Percentiles rank a stretch among this genome's conserved stretches.
These are phyloP conservation scores for Clarias fuscus DNA, from an alignment of 2,797 vertebrate genomes.

Conservation along the genomic window DNA sequence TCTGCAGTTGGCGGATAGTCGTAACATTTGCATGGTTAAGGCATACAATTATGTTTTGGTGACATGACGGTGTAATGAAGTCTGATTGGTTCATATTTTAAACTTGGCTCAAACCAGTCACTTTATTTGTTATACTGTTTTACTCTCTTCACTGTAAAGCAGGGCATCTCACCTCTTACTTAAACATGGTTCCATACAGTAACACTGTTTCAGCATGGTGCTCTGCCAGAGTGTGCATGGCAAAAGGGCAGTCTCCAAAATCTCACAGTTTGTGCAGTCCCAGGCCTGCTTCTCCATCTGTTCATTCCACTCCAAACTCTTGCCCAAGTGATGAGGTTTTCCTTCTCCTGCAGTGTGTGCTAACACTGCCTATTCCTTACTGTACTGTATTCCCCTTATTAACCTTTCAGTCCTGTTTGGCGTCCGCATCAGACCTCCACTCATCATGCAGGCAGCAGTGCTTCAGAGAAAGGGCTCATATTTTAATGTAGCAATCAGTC, in stretches of 20 bases:
- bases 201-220: not conserved
- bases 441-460: not conserved
- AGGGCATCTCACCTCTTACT: not conserved
- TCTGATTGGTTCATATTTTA: not conserved
- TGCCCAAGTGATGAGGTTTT: slow-evolving; percentile 31
- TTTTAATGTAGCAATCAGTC: not conserved
- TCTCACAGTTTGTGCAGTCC: slow-evolving; percentile 40
- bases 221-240: slow-evolving; percentile 22
- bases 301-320: slow-evolving; percentile 31
- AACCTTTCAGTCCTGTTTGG: not conserved
- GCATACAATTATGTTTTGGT: too few relatives aligned
- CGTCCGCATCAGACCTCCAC: not conserved
- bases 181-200: not conserved
- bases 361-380: not conserved
- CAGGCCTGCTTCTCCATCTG: slow-evolving; percentile 48
- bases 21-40: not conserved
- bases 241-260: slow-evolving; percentile 44
- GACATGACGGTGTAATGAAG: not conserved
- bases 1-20: not conserved
- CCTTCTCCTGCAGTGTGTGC: slow-evolving; percentile 16
- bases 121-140: not conserved
- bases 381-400: not conserved
- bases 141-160: not conserved
- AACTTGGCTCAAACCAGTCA: not conserved
- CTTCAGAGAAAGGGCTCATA: not conserved